Evolutionary conservation across 1,140 invertebrate species (phyloP).

Genomic region (Drosophila baimaii): DNA sequence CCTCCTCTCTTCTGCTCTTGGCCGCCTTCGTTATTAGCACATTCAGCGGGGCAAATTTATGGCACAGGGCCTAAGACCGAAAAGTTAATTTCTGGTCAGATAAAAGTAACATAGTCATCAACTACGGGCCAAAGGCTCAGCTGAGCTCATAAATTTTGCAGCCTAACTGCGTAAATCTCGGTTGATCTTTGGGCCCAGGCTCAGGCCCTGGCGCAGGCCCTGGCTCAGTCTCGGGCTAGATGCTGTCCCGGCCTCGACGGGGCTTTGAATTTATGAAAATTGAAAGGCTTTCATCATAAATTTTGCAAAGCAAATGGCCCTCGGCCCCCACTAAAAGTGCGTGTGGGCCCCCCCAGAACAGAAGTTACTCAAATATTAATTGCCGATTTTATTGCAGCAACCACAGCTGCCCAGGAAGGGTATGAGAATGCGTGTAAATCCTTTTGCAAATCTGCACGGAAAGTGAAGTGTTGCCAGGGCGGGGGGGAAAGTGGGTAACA

Average conservation of each 20-base stretch:
- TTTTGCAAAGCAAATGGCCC: slow-evolving; percentile 57
- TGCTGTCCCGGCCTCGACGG: neutral
- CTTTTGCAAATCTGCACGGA: slow-evolving; percentile 56
- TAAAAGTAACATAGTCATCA: slow-evolving; percentile 66
- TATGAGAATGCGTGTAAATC: slow-evolving; percentile 60
- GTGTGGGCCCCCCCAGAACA: slow-evolving; percentile 11
- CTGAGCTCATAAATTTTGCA: slow-evolving; percentile 67
- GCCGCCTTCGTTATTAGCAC: slow-evolving; percentile 49
- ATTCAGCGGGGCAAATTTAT: slow-evolving; percentile 57
- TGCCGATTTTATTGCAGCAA: slow-evolving; percentile 54
- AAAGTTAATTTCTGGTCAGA: slow-evolving; percentile 66
- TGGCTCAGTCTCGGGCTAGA: slow-evolving; percentile 16
- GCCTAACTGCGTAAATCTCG: slow-evolving; percentile 63
- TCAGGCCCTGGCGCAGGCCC: neutral
- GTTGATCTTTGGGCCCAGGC: slow-evolving; percentile 45
- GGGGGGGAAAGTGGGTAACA: neutral
- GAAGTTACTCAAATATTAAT: slow-evolving; percentile 68
- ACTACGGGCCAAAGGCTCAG: slow-evolving; percentile 39
- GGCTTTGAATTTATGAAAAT: slow-evolving; percentile 60
- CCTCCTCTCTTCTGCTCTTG: slow-evolving; percentile 14
- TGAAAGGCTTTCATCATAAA: slow-evolving; percentile 70
- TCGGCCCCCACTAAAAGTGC: slow-evolving; percentile 17
- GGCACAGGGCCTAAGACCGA: slow-evolving; percentile 40
- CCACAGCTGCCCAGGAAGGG: slow-evolving; percentile 31
- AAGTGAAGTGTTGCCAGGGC: slow-evolving; percentile 19